phyloP scores from a whole-genome alignment of 2,888 invertebrate species.

The Lithophane semibrunnea region DNA sequence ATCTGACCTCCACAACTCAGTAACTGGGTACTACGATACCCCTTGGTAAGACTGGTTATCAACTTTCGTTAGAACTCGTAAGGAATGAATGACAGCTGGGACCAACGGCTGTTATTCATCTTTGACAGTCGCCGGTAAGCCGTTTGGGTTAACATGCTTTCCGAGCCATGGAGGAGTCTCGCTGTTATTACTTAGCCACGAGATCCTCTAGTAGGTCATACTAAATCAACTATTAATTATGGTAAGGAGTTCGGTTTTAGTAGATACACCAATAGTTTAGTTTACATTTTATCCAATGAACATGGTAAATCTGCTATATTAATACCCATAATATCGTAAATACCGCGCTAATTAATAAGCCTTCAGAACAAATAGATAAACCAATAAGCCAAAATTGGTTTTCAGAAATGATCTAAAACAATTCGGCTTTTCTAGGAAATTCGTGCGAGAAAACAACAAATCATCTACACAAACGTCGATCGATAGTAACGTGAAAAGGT shows the following conservation, averaged over 20 bases:
- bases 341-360: background rate
- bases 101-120: no score
- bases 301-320: background rate
- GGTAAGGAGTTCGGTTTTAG: no score
- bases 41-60: no score
- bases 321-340: background rate
- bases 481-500: constrained; percentile 40
- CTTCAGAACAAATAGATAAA: background rate
- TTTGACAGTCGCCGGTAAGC: no score
- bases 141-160: no score
- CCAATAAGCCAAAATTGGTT: background rate
- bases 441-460: constrained; percentile 32
- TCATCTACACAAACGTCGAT: constrained; percentile 31
- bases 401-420: constrained; percentile 1
- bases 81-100: no score
- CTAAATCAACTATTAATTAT: background rate
- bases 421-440: background rate
- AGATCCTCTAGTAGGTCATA: no score
- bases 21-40: no score
- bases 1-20: no score
- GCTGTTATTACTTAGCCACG: no score
- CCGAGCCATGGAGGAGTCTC: no score
- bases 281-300: background rate
- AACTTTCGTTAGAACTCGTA: no score
- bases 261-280: background rate